phyloP scores from a whole-genome alignment of 92 coral and sea anemone species.

The Pocillopora meandrina region DNA sequence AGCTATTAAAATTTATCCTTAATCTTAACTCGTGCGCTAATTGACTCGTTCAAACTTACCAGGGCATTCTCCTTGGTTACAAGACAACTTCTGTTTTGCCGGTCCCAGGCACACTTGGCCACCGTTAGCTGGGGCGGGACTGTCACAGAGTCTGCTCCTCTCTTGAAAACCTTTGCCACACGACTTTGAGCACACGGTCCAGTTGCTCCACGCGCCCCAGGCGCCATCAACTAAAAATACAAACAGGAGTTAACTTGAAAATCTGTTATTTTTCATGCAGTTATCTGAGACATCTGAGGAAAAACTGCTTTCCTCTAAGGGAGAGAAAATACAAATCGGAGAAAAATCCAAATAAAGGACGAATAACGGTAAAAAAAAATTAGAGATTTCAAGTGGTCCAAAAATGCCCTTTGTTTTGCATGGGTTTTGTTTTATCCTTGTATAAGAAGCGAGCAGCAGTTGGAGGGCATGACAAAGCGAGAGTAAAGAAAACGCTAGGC shows the following conservation, averaged over 20 bases:
- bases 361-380: neutral
- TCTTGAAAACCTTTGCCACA: conserved; percentile 82
- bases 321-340: too few relatives aligned
- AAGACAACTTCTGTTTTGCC: conserved; percentile 68
- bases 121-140: conserved; percentile 83
- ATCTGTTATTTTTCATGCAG: too few relatives aligned
- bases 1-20: too few relatives aligned
- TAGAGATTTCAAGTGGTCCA: too few relatives aligned
- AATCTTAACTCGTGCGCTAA: neutral
- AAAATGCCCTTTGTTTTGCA: too few relatives aligned
- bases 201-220: conserved; percentile 88
- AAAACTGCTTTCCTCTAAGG: too few relatives aligned
- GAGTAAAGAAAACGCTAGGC: too few relatives aligned
- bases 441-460: too few relatives aligned
- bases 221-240: conserved; percentile 79
- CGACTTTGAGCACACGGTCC: conserved; percentile 82
- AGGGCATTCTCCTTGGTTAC: conserved; percentile 86
- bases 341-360: too few relatives aligned
- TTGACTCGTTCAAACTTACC: conserved; percentile 44
- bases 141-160: conserved; percentile 75
- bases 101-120: conserved; percentile 91
- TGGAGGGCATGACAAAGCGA: too few relatives aligned
- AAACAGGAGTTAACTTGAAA: neutral
- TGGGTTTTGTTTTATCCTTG: too few relatives aligned
- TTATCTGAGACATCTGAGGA: too few relatives aligned